A percentile compares a stretch with the other conserved stretches of the same genome.
phyloP scores from a whole-genome alignment of 2,113 vertebrate genomes.

The Pseudopodoces humilis region DNA sequence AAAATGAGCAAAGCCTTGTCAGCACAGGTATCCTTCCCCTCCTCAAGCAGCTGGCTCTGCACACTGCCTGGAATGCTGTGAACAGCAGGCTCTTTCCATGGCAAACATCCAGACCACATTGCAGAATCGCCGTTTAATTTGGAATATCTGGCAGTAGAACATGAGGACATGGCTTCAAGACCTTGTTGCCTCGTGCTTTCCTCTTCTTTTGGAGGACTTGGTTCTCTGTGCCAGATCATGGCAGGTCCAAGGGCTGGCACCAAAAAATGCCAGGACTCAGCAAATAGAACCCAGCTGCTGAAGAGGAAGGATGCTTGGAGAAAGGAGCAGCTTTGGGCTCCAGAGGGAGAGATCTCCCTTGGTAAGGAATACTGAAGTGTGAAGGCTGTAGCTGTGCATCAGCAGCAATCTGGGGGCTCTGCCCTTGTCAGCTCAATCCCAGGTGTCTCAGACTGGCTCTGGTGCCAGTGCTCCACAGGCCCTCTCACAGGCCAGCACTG shows the following conservation, averaged over 20 bases:
- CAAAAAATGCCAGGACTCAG: neutral
- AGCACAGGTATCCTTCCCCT: neutral
- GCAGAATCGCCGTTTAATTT: neutral
- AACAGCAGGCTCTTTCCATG: neutral
- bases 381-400: neutral
- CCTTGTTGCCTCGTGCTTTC: neutral
- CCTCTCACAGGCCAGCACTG: neutral
- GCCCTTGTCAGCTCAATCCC: fast-evolving
- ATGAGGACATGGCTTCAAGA: neutral
- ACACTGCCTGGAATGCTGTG: neutral
- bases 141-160: neutral
- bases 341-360: neutral
- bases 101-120: neutral
- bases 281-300: neutral
- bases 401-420: neutral
- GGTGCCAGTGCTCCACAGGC: neutral
- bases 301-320: neutral
- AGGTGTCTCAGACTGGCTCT: neutral
- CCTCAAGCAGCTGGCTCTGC: neutral
- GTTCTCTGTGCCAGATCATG: neutral
- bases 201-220: neutral
- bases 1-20: neutral
- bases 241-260: neutral
- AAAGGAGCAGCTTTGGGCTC: neutral
- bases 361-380: neutral